Evolutionary conservation across 2,888 invertebrate species (phyloP).

Genomic region (Sabatieria punctata): DNA sequence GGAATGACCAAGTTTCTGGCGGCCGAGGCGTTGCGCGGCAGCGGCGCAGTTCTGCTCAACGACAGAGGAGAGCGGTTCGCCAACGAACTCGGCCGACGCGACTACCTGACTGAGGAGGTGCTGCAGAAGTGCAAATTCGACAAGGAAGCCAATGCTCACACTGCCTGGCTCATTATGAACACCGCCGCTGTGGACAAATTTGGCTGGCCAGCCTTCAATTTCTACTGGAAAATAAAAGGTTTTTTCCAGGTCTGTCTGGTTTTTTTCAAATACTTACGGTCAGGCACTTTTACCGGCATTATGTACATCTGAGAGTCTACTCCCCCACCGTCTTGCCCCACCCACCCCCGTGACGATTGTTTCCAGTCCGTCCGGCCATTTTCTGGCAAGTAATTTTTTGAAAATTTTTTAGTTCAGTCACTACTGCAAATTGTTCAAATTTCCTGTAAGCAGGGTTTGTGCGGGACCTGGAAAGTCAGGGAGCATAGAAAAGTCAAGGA

Average conservation of each 20-base stretch:
- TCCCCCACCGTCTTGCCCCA: too few relatives aligned
- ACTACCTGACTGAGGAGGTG: slow-evolving; percentile 18
- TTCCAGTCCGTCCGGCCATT: too few relatives aligned
- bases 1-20: slow-evolving; percentile 28
- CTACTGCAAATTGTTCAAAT: too few relatives aligned
- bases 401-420: too few relatives aligned
- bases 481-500: too few relatives aligned
- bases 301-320: too few relatives aligned
- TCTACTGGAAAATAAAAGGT: slow-evolving; percentile 26
- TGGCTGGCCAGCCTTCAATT: slow-evolving; percentile 28
- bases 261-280: too few relatives aligned
- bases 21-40: slow-evolving; percentile 29
- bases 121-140: not conserved
- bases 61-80: slow-evolving; percentile 24
- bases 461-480: too few relatives aligned
- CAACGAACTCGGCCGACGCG: slow-evolving; percentile 28
- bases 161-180: slow-evolving; percentile 24
- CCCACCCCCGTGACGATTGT: too few relatives aligned
- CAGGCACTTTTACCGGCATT: too few relatives aligned
- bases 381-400: too few relatives aligned
- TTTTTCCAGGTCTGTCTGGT: slow-evolving; percentile 24
- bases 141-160: slow-evolving; percentile 7
- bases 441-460: too few relatives aligned
- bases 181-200: slow-evolving; percentile 22
- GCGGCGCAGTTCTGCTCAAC: slow-evolving; percentile 25